Percentiles rank a stretch among this genome's conserved stretches.
These are phyloP conservation scores for Morinoia aosen DNA, from an alignment of 2,888 invertebrate species.

Conservation along the genomic window DNA sequence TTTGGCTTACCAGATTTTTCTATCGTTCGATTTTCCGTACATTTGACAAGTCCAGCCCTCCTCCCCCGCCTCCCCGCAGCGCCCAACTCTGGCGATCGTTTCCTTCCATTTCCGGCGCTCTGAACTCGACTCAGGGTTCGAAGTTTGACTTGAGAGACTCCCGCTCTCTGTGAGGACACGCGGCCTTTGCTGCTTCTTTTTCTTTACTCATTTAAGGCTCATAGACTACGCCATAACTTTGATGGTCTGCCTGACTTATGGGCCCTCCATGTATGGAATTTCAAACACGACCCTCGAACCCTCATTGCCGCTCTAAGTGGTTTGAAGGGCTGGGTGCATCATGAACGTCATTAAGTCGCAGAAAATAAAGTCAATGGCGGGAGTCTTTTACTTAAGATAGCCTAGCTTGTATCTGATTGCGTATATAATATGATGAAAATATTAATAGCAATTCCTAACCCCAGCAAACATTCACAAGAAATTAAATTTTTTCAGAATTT, in stretches of 20 bases:
- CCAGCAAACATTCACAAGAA: too few relatives aligned
- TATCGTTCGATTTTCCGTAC: background rate
- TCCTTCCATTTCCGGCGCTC: slow-evolving; percentile 23
- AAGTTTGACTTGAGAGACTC: background rate
- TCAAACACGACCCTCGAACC: background rate
- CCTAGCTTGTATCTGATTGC: too few relatives aligned
- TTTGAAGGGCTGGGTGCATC: too few relatives aligned
- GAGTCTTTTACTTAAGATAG: too few relatives aligned
- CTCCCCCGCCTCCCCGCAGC: background rate
- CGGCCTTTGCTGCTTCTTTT: background rate
- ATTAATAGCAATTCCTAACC: too few relatives aligned
- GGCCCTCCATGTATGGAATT: background rate
- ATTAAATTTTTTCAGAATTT: too few relatives aligned
- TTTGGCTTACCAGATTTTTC: background rate
- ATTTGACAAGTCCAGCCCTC: background rate
- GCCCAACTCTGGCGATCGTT: slow-evolving; percentile 7
- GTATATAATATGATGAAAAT: too few relatives aligned
- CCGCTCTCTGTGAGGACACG: background rate
- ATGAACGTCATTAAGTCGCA: too few relatives aligned
- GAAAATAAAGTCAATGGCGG: too few relatives aligned
- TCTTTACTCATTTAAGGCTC: background rate
- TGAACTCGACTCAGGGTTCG: background rate
- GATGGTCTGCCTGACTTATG: slow-evolving; percentile 26
- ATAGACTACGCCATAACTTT: background rate
- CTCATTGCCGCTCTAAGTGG: background rate